Evolutionary conservation across 2,797 vertebrate species (phyloP).

Genomic region (Hemitrygon akajei): DNA sequence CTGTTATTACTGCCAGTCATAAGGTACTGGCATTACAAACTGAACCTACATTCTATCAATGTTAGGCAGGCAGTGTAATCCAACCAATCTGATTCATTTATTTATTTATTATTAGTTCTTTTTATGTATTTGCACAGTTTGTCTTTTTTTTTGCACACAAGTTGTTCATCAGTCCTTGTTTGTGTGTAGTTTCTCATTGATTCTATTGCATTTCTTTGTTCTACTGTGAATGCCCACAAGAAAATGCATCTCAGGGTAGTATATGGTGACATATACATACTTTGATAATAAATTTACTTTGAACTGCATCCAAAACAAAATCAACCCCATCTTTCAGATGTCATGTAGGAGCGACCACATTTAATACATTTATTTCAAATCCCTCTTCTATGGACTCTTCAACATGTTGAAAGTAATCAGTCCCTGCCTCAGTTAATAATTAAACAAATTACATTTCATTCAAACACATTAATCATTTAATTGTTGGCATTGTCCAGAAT

Average conservation of each 20-base stretch:
- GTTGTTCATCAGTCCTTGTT: too few relatives aligned
- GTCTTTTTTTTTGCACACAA: too few relatives aligned
- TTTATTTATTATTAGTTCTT: too few relatives aligned
- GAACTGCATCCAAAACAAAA: neutral
- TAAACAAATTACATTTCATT: neutral
- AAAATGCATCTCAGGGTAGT: too few relatives aligned
- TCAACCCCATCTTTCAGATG: neutral
- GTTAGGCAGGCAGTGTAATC: neutral
- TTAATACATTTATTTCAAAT: neutral
- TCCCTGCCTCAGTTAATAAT: neutral
- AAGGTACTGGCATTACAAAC: neutral
- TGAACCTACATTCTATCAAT: neutral
- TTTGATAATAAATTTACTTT: too few relatives aligned
- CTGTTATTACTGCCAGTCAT: neutral
- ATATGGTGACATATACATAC: too few relatives aligned
- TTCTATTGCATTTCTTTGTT: too few relatives aligned
- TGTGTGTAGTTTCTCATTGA: too few relatives aligned
- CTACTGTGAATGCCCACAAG: too few relatives aligned
- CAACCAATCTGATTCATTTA: too few relatives aligned
- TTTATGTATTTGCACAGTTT: too few relatives aligned
- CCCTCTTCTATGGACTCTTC: neutral
- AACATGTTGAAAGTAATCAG: neutral
- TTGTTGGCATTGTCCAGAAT: neutral
- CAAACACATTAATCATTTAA: neutral
- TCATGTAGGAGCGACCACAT: neutral